Percentiles rank a stretch among this genome's conserved stretches.
These are phyloP conservation scores for Tipula unca DNA, from an alignment of 2,888 invertebrate species.

Conservation along the genomic window DNA sequence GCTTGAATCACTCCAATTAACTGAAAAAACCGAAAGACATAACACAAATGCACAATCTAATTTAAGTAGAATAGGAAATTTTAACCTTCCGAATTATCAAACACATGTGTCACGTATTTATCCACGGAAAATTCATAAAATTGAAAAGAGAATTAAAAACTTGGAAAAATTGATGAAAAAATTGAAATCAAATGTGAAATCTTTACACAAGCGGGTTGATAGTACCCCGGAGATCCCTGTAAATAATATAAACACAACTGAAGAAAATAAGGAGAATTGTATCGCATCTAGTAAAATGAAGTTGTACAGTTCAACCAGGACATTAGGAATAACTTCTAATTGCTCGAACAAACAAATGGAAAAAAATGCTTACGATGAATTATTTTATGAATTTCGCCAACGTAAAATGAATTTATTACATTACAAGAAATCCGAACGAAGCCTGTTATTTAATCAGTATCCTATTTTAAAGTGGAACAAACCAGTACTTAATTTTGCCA, in stretches of 20 bases:
- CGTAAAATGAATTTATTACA: conserved; percentile 27
- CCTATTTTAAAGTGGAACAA: conserved; percentile 16
- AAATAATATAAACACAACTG: not conserved
- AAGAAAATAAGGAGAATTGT: not conserved
- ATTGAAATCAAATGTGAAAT: not conserved
- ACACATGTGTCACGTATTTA: not conserved
- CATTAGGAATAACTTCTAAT: not conserved
- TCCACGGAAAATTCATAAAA: not conserved
- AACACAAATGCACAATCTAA: not conserved
- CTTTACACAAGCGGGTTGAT: not conserved
- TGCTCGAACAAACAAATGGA: not conserved
- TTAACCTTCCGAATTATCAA: not conserved
- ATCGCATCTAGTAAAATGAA: not conserved
- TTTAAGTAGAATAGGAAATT: not conserved
- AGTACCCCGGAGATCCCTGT: not conserved
- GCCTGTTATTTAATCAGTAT: conserved; percentile 27
- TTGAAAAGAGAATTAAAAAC: not conserved
- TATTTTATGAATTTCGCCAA: conserved; percentile 28
- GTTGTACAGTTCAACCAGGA: not conserved
- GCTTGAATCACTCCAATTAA: not conserved
- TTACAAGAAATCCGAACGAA: conserved; percentile 29
- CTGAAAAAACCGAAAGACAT: not conserved
- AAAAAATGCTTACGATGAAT: conserved; percentile 28
- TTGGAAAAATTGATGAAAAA: not conserved
- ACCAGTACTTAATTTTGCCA: not conserved